phyloP scores from a whole-genome alignment of 2,888 invertebrate species.

The Sinohyriopsis cumingii region DNA sequence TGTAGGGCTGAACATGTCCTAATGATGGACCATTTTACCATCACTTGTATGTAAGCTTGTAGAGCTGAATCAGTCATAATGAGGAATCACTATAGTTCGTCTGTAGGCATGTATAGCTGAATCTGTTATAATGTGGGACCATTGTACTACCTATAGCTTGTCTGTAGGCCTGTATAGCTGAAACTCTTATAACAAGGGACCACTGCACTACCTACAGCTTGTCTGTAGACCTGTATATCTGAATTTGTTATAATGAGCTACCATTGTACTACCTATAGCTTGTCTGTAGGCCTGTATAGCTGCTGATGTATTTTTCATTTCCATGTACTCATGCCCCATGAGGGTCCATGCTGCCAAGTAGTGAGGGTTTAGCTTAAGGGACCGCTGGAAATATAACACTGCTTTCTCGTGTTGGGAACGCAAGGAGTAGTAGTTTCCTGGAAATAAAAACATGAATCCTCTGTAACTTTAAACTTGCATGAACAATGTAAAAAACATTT shows the following conservation, averaged over 20 bases:
- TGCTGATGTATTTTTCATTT: conserved; percentile 97
- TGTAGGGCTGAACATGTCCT: too few relatives aligned
- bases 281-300: conserved; percentile 98
- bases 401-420: conserved; percentile 97
- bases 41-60: background rate
- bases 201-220: background rate
- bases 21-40: background rate
- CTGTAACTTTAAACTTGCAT: background rate
- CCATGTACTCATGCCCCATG: conserved; percentile 99
- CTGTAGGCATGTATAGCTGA: background rate
- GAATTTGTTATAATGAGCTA: too few relatives aligned
- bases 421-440: conserved; percentile 97
- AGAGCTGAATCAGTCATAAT: too few relatives aligned
- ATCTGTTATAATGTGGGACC: background rate
- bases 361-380: conserved; percentile 92
- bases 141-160: conserved; percentile 2
- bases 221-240: background rate
- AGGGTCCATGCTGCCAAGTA: conserved; percentile 97
- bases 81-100: background rate
- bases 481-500: background rate
- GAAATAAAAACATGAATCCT: conserved; percentile 41
- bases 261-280: conserved; percentile 83
- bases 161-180: background rate
- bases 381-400: conserved; percentile 96
- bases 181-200: too few relatives aligned